Percentiles rank a stretch among this genome's conserved stretches.
Conservation (phyloP, 2,113 vertebrate genomes). For the Ceuthmochares aereus region DNA sequence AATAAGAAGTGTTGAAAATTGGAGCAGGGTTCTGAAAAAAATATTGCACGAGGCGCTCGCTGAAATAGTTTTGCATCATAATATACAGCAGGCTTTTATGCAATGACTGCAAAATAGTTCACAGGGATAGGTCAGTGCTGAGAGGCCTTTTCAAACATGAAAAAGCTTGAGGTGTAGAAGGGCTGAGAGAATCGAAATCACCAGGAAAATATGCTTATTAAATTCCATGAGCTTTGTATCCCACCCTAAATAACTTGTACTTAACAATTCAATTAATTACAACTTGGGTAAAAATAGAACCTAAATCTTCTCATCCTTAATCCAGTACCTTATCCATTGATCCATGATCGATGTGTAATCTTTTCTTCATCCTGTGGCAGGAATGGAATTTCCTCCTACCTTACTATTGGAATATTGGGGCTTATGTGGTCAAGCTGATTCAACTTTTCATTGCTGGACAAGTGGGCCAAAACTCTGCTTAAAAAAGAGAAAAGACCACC, state of each 20-base stretch:
- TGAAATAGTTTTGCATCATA: conserved; percentile 1
- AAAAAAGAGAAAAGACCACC: not conserved
- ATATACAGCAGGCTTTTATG: not conserved
- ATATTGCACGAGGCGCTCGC: not conserved
- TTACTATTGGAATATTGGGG: not conserved
- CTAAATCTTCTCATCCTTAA: conserved; percentile 44
- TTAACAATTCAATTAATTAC: not conserved
- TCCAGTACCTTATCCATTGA: not conserved
- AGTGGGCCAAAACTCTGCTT: not conserved
- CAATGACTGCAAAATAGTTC: not conserved
- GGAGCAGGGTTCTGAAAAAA: not conserved
- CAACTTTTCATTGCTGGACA: not conserved
- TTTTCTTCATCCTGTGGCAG: not conserved
- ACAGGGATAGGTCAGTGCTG: not conserved
- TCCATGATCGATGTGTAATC: not conserved
- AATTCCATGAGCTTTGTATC: not conserved
- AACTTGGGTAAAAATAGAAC: conserved; percentile 12
- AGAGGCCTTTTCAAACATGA: not conserved
- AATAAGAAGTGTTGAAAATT: not conserved
- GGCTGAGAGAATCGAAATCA: not conserved
- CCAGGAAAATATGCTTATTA: not conserved
- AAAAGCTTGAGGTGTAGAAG: not conserved
- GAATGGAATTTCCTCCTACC: not conserved
- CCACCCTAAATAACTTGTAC: not conserved
- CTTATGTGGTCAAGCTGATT: not conserved